phyloP scores from a whole-genome alignment of 1,140 invertebrate species.

The Tetramorium alpestre region DNA sequence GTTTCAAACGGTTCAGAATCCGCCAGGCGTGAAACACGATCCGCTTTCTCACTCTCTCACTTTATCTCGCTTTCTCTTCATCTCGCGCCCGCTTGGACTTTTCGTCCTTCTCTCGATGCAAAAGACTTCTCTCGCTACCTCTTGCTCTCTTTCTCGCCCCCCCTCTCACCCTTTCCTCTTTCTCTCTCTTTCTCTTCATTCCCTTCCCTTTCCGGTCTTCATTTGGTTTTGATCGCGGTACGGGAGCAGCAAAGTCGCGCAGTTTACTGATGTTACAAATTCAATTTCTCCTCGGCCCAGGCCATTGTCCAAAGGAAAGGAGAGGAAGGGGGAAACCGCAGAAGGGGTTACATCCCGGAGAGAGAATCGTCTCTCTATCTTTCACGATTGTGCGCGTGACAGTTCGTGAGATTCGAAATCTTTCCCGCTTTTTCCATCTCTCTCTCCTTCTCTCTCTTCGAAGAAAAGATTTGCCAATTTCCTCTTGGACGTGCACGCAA shows the following conservation, averaged over 20 bases:
- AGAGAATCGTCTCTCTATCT: constrained; percentile 62
- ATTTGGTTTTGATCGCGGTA: constrained; percentile 61
- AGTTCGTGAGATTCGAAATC: constrained; percentile 42
- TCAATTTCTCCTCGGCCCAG: constrained; percentile 56
- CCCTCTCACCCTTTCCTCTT: neutral
- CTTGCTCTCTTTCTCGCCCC: neutral
- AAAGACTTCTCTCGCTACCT: constrained; percentile 34
- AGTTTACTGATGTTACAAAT: constrained; percentile 75
- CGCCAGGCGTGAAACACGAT: constrained; percentile 82
- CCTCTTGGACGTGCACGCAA: neutral
- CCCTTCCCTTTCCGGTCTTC: constrained; percentile 22
- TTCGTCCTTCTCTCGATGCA: constrained; percentile 40
- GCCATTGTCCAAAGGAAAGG: constrained; percentile 45
- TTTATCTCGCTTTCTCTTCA: constrained; percentile 65
- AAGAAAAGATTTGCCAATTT: constrained; percentile 21
- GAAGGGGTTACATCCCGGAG: constrained; percentile 39
- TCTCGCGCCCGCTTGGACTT: constrained; percentile 62
- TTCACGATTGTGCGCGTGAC: constrained; percentile 56
- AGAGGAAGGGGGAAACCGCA: constrained; percentile 15
- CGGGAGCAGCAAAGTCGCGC: constrained; percentile 13
- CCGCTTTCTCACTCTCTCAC: constrained; percentile 67
- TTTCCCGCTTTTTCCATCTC: neutral
- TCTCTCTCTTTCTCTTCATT: neutral
- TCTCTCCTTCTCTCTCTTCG: neutral
- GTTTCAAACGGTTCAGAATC: constrained; percentile 82